phyloP scores from a whole-genome alignment of 2,797 vertebrate genomes.

The Platalea minor region DNA sequence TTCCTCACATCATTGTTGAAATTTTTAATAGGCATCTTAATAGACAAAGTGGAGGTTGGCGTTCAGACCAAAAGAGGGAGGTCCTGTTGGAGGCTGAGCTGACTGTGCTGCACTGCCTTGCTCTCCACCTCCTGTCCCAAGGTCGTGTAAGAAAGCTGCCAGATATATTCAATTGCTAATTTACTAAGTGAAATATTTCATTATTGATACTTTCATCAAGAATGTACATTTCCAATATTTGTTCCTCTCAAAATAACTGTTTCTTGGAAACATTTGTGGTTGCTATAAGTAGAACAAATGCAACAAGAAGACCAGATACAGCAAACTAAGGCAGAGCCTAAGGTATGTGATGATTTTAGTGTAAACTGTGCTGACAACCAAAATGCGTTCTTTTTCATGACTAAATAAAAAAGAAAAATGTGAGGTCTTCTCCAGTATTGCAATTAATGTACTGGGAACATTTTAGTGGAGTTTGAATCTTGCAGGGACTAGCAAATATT shows the following conservation, averaged over 20 bases:
- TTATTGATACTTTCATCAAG: background rate
- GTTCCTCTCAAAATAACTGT: background rate
- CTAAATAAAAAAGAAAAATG: background rate
- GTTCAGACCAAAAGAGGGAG: background rate
- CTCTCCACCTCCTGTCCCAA: background rate
- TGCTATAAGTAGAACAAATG: background rate
- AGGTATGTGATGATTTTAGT: background rate
- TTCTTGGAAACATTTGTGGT: background rate
- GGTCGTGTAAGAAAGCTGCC: background rate
- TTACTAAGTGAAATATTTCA: background rate
- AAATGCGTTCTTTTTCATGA: background rate
- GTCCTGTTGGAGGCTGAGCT: rapidly evolving
- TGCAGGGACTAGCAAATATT: background rate
- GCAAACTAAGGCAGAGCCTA: background rate
- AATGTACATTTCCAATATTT: background rate
- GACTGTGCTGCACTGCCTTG: rapidly evolving
- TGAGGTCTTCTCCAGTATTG: background rate
- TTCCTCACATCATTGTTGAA: background rate
- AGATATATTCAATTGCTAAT: background rate
- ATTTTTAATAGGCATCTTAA: background rate
- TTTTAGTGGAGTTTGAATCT: background rate
- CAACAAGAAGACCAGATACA: background rate
- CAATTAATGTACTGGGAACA: background rate
- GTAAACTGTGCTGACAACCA: background rate
- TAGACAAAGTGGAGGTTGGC: background rate